These are phyloP conservation scores for Acleris cristana DNA, from an alignment of 2,888 invertebrate genomes.

Conservation along the genomic window DNA sequence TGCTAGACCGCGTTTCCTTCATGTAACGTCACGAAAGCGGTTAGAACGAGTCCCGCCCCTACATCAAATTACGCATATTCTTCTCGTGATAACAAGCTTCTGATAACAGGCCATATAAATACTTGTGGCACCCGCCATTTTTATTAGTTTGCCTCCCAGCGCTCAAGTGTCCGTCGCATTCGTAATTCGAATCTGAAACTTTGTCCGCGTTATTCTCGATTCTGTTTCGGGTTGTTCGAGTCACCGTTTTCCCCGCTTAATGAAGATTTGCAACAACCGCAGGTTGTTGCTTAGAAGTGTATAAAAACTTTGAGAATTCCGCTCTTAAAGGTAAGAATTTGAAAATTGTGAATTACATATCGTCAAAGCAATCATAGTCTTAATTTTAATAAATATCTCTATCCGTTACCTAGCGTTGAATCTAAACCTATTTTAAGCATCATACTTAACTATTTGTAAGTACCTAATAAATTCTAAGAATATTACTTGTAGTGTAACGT, in stretches of 20 bases:
- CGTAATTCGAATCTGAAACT: conserved; percentile 25
- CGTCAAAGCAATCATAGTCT: no score
- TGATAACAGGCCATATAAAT: conserved; percentile 68
- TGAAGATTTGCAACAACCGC: conserved; percentile 75
- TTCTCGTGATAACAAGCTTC: conserved; percentile 25
- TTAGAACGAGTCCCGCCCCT: conserved; percentile 19
- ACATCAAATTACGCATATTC: conserved; percentile 28
- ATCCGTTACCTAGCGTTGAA: no score
- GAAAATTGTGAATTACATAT: neutral
- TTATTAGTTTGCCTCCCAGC: conserved; percentile 63
- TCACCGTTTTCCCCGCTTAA: conserved; percentile 39
- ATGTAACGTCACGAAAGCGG: conserved; percentile 37
- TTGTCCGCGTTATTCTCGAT: conserved; percentile 4
- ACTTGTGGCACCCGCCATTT: conserved; percentile 45
- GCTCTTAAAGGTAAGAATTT: conserved; percentile 78
- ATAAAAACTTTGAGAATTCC: conserved; percentile 86
- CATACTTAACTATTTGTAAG: neutral
- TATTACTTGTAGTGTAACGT: no score
- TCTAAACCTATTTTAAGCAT: no score
- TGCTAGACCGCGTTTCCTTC: conserved; percentile 8
- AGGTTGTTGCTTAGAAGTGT: conserved; percentile 79
- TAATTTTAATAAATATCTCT: no score
- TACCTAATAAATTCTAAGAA: neutral
- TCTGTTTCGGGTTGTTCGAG: conserved; percentile 31
- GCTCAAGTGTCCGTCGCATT: conserved; percentile 38